Evolutionary conservation across 2,113 vertebrate genomes (phyloP), one percentile per base, ranked within the genome.

Genomic region (Bujurquina vittata): DNA sequence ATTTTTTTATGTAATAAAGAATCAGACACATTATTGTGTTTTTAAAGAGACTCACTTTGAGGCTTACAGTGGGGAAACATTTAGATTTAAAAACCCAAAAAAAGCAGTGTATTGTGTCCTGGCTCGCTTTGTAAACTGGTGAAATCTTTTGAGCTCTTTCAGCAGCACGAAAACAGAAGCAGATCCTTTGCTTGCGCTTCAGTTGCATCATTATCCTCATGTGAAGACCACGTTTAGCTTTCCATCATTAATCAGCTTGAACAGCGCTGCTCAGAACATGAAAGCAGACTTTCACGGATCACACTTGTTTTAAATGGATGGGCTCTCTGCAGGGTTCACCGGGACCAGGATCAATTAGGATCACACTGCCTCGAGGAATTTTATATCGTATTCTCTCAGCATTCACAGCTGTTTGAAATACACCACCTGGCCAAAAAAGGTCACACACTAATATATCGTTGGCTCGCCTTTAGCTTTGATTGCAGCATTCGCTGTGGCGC

Each of bases 241-340:
- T 49, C 67, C 67, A 72, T 72, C 67, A 54, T 72, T 72, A 72
- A 23, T 72, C 65, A 31, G n/a, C 46, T 72, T 54, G 67, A 72
- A 72, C 67, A 52, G 67, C 31, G 67, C 46, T 72, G 17, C 10
- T 49, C 49, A 52, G 52, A 72, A 72, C 46, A 54, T 31, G 26
- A 72, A 72, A 31, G 17, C 67, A 54, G 12, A 17, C 26, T 29
- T 52, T 46, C 26, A 20, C 5, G 20, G 43, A 37, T 49, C 63
- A 69, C 40, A 11, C 1, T 1, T 72, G 43, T 20, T 52, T 72
- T 49, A 31, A 72, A 46, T 8, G 31, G 29, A 52, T 43, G 12
- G 43, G 23, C 43, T 72, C 29, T 31, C 49, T 52, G 65, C 65
- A 31, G 43, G 43, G 43, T 52, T 26, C 23, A 72, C 0, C 65